Percentiles rank a stretch among this genome's conserved stretches.
These are phyloP conservation scores for Formica exsecta DNA, from an alignment of 1,140 invertebrate genomes.

Conservation along the genomic window DNA sequence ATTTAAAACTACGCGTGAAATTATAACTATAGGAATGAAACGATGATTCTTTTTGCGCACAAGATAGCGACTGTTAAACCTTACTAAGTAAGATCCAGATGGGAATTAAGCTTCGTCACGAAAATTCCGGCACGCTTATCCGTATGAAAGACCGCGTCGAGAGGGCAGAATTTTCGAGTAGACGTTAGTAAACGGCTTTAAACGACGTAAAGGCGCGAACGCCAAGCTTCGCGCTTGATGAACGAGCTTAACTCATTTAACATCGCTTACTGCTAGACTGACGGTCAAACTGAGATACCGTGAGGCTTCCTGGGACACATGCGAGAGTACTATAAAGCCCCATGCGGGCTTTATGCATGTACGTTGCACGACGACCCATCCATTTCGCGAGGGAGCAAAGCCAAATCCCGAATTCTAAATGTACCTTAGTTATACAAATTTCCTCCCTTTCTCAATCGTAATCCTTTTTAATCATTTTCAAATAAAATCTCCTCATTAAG, in stretches of 20 bases:
- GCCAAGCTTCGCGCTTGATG: slow-evolving; percentile 55
- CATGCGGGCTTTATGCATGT: slow-evolving; percentile 21
- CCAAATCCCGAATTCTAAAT: slow-evolving; percentile 37
- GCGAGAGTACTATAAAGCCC: slow-evolving; percentile 13
- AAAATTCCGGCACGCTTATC: slow-evolving; percentile 24
- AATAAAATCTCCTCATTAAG: slow-evolving; percentile 38
- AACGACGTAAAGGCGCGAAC: slow-evolving; percentile 51
- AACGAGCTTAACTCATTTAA: slow-evolving; percentile 66
- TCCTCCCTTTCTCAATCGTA: neutral
- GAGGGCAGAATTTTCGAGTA: slow-evolving; percentile 47
- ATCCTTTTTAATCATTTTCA: neutral
- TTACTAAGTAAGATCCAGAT: slow-evolving; percentile 29
- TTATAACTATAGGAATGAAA: neutral
- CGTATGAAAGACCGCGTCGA: slow-evolving; percentile 23
- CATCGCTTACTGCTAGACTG: slow-evolving; percentile 62
- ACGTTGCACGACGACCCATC: neutral
- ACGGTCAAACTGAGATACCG: slow-evolving; percentile 64
- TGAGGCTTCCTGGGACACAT: slow-evolving; percentile 55
- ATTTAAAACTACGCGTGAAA: neutral
- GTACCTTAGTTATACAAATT: slow-evolving; percentile 48
- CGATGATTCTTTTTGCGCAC: neutral
- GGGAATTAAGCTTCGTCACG: slow-evolving; percentile 44
- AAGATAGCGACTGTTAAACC: neutral
- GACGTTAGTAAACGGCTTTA: slow-evolving; percentile 61
- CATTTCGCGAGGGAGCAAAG: neutral